Evolutionary conservation across 2,797 vertebrate species (phyloP).

Genomic region (Notolabrus celidotus): DNA sequence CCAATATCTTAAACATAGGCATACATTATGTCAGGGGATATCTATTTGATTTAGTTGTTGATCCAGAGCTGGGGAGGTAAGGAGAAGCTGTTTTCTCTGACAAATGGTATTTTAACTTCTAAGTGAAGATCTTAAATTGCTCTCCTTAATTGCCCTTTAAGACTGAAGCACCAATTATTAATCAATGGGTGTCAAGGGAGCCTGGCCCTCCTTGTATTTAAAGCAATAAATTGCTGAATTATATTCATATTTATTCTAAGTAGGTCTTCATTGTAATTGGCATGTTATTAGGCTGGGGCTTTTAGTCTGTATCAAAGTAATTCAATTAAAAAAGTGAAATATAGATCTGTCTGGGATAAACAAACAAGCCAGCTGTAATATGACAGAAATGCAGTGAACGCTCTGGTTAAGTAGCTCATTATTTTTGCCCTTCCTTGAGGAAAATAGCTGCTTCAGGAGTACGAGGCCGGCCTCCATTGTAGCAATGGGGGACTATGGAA

Average conservation of each 20-base stretch:
- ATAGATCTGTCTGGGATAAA: slow-evolving; percentile 97
- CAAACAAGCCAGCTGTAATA: slow-evolving; percentile 94
- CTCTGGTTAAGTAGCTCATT: slow-evolving; percentile 92
- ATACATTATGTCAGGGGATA: slow-evolving; percentile 85
- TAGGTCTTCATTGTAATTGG: slow-evolving; percentile 98
- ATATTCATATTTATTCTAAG: slow-evolving; percentile 98
- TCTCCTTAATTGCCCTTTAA: slow-evolving; percentile 92
- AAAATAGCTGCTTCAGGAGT: slow-evolving; percentile 83
- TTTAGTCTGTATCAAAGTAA: slow-evolving; percentile 98
- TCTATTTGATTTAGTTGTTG: slow-evolving; percentile 85
- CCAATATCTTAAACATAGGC: slow-evolving; percentile 75
- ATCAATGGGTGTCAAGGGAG: slow-evolving; percentile 93
- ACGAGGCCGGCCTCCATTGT: slow-evolving; percentile 71
- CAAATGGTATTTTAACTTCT: slow-evolving; percentile 92
- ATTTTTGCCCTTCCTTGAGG: slow-evolving; percentile 89
- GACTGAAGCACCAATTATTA: slow-evolving; percentile 93
- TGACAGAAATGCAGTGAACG: slow-evolving; percentile 92
- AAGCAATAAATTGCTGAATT: slow-evolving; percentile 96
- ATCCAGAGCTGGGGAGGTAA: slow-evolving; percentile 79
- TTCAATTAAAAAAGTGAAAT: slow-evolving; percentile 98
- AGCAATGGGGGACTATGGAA: slow-evolving; percentile 80
- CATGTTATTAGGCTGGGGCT: slow-evolving; percentile 97
- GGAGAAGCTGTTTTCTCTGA: slow-evolving; percentile 81
- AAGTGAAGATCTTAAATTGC: slow-evolving; percentile 92
- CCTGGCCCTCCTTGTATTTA: slow-evolving; percentile 89